These are phyloP conservation scores for Drosophila chauvacae DNA, from an alignment of 1,140 invertebrate species.

Conservation along the genomic window DNA sequence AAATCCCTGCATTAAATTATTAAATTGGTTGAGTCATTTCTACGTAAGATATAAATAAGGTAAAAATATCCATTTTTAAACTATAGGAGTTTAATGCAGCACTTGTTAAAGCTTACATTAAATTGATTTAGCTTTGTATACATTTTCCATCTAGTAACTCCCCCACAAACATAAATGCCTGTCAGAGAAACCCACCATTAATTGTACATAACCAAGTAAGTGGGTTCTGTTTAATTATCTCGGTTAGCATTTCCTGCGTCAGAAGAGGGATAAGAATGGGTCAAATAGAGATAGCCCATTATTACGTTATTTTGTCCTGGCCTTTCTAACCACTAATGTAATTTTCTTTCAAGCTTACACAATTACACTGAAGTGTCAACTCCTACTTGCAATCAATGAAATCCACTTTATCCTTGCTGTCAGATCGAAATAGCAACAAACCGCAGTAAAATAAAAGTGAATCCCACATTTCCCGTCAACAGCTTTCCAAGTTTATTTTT, in stretches of 20 bases:
- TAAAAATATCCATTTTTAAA: background rate
- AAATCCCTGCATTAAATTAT: background rate
- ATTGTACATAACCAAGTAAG: background rate
- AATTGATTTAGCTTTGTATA: too few relatives aligned
- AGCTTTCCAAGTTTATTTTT: constrained; percentile 39
- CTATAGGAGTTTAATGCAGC: background rate
- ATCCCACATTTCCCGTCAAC: constrained; percentile 5
- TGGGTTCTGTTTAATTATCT: background rate
- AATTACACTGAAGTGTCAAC: constrained; percentile 19
- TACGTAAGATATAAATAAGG: background rate
- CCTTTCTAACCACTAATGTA: constrained; percentile 12
- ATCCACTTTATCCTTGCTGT: constrained; percentile 6
- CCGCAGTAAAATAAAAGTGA: constrained; percentile 16
- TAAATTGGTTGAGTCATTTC: background rate
- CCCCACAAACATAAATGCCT: background rate
- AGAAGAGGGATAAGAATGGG: background rate
- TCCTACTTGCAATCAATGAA: constrained; percentile 6
- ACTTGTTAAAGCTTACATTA: background rate
- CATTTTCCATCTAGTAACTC: too few relatives aligned
- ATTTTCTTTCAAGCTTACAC: background rate
- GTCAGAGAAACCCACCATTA: constrained; percentile 8
- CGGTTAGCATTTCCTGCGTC: constrained; percentile 20
- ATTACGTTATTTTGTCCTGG: constrained; percentile 10
- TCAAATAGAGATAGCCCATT: constrained; percentile 1
- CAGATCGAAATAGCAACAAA: constrained; percentile 21